Percentiles rank a stretch among this genome's conserved stretches.
These are phyloP conservation scores for Andricus quercusramuli DNA, from an alignment of 2,888 invertebrate species.

Conservation along the genomic window DNA sequence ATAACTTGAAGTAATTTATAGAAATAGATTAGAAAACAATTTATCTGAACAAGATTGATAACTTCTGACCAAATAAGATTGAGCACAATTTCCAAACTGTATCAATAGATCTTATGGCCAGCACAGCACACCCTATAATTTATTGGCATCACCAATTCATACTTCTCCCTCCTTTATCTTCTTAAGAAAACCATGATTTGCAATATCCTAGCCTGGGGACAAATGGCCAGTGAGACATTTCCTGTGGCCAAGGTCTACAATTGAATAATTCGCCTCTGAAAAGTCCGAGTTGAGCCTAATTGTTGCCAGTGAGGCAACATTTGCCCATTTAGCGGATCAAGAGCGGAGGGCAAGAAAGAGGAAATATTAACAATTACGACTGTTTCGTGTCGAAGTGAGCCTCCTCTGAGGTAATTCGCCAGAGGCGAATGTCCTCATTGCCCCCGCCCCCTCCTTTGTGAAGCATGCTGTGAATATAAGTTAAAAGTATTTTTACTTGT, in stretches of 20 bases:
- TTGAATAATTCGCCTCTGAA: conserved; percentile 26
- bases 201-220: conserved; percentile 23
- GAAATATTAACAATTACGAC: conserved; percentile 23
- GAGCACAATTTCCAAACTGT: conserved; percentile 1
- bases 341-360: background rate
- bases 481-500: background rate
- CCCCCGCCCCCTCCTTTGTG: background rate
- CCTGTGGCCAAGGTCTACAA: conserved; percentile 32
- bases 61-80: background rate
- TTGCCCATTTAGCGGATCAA: conserved; percentile 15
- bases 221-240: conserved; percentile 7
- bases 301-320: conserved; percentile 18
- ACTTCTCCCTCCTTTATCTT: background rate
- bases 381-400: background rate
- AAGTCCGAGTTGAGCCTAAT: conserved; percentile 23
- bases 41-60: background rate
- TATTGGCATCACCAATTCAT: conserved; percentile 25
- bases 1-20: too few species aligned
- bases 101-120: background rate
- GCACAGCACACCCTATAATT: conserved; percentile 13
- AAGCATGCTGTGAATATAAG: conserved; percentile 4
- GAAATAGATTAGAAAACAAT: too few species aligned
- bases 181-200: conserved; percentile 14
- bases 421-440: conserved; percentile 5
- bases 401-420: conserved; percentile 3